These are phyloP conservation scores for Brachionus rubens DNA, from an alignment of 1,140 invertebrate species.

Conservation along the genomic window DNA sequence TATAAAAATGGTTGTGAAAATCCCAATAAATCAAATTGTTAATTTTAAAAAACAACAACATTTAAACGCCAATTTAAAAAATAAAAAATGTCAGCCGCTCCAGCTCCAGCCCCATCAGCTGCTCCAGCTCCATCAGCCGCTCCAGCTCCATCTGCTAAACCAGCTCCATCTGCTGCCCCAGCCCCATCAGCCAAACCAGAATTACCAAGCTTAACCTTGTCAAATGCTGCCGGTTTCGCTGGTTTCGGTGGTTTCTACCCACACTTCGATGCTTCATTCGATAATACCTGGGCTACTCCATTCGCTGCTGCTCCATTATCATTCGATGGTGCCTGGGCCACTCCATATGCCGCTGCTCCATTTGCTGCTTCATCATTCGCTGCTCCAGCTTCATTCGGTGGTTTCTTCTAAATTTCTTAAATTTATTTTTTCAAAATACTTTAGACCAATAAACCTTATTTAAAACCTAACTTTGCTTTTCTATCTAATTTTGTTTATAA, in stretches of 20 bases:
- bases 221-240: not conserved
- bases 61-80: not conserved
- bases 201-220: not conserved
- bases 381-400: not conserved
- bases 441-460: too few species aligned
- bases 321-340: too few species aligned
- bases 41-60: not conserved
- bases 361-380: not conserved
- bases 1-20: not conserved
- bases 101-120: not conserved
- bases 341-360: not conserved
- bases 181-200: not conserved
- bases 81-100: constrained; percentile 32
- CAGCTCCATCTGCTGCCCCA: constrained; percentile 2
- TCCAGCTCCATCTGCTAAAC: not conserved
- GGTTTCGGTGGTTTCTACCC: not conserved
- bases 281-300: not conserved
- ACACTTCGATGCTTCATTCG: not conserved
- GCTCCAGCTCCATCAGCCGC: constrained; percentile 21
- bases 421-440: too few species aligned
- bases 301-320: not conserved
- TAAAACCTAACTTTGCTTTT: too few species aligned
- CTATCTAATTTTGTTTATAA: too few species aligned
- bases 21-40: not conserved
- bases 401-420: too few species aligned